Evolutionary conservation across 2,113 vertebrate species (phyloP).

Genomic region (Danionella cerebrum): DNA sequence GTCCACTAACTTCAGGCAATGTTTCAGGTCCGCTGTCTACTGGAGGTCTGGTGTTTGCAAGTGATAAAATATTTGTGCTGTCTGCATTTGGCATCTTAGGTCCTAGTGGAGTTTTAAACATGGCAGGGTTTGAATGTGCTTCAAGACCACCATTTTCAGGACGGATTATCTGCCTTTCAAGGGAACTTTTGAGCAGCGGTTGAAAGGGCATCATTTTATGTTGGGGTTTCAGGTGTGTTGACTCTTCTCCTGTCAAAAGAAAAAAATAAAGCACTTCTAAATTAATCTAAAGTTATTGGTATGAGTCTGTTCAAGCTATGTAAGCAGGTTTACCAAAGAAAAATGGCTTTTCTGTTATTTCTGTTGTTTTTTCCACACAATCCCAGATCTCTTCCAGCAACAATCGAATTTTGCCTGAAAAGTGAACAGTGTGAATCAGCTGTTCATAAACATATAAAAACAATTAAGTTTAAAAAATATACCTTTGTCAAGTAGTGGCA

Average conservation of each 20-base stretch:
- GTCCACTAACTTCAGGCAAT: not conserved
- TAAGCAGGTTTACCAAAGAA: slow-evolving; percentile 38
- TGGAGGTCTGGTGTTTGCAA: no score
- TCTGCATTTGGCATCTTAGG: not conserved
- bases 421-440: not conserved
- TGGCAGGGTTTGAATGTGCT: not conserved
- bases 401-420: slow-evolving; percentile 74
- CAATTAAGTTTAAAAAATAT: no score
- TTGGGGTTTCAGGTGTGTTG: not conserved
- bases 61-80: no score
- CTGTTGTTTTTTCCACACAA: slow-evolving; percentile 68
- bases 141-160: not conserved
- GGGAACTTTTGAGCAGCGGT: not conserved
- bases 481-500: slow-evolving; percentile 80
- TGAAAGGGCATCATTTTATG: not conserved
- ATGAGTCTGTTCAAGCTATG: not conserved
- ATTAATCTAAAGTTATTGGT: not conserved
- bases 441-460: not conserved
- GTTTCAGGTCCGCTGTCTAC: no score
- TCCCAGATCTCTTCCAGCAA: slow-evolving; percentile 82
- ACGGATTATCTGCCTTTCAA: not conserved
- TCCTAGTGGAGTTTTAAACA: not conserved
- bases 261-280: not conserved
- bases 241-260: not conserved
- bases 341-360: slow-evolving; percentile 5